Base-by-base conservation (phyloP, 2,888 invertebrate genomes). In the Saturnia japonica region DNA sequence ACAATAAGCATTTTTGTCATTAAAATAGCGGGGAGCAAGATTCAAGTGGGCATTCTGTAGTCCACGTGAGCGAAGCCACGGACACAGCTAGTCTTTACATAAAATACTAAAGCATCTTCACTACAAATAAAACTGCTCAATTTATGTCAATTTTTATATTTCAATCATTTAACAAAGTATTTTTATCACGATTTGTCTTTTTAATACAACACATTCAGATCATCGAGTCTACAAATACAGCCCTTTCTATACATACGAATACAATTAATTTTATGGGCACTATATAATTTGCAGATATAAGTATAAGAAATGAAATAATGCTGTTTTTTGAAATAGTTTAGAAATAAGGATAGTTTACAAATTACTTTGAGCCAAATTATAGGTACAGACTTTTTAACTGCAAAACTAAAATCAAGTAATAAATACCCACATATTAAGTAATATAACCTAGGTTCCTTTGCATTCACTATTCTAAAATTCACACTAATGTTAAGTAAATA, bases 151-250 rank as follows among this genome's bases (percentile, higher is more conserved):
- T 71, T 54, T 71, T 70, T 71, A 68, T 85, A 34, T 85, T 87
- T 87, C 81, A 88, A 88, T 85, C 82, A 84, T 88, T 86, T 88
- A 92, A 91, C 89, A 90, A 90, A 85, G 84, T 88, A 84, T 82
- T 70, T n/a, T 86, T 91, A 92, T 91, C 91, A 93, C 89, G 89
- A 86, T 88, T 91, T 92, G 91, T 92, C 93, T 93, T 93, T 47
- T 87, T 79, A 80, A 82, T 86, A 86, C 82, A 88, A 83, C 84
- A 81, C 83, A 78, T 83, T 91, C 91, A 89, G 91, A 92, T 91
- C 91, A 85, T 77, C 80, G 82, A 60, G 81, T 85, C 79, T 83
- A 82, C 81, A 60, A 82, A 81, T 79, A 80, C 77, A 83, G 75
- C 81, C 74, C 79, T 81, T 60, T 12, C 7, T 74, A 73, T 77